Evolutionary conservation across 92 coral and sea anemone genomes (phyloP), one percentile per base, ranked within the genome.

Genomic region (Epizoanthus stellaris): DNA sequence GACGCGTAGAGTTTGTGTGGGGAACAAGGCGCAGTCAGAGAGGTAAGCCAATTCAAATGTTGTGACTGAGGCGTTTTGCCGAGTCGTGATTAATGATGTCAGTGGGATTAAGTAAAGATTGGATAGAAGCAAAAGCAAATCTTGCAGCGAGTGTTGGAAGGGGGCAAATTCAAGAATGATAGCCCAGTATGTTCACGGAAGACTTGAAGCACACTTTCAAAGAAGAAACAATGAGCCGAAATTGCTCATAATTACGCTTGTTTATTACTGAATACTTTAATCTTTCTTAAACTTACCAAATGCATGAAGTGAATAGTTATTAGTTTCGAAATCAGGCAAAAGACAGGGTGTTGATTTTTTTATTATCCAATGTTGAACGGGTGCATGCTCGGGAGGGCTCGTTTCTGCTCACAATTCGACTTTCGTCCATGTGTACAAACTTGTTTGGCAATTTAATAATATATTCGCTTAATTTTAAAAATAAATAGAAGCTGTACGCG

Each of bases 11-110:
- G 72, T 23, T 40, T 21, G 70, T 43, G 67, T 64, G 73, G 60
- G 12, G 73, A 21, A 25, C 34, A 43, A 25, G 65, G 25, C 23
- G 15, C 17, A 43, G 25, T 63, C 42, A 2, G 40, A 79, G 58
- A 79, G 83, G 83, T 79, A 23, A 79, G 83, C 66, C n/a, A 54
- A 7, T 43, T 62, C 34, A 62, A 23, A 79, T n/a, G 17, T 40
- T 79, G 15, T 64, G 16, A 36, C 36, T 30, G 36, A 14, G 73
- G 40, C 47, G 67, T 52, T 63, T 63, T 40, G 20, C 30, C 59
- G 68, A 40, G 71, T 3, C 49, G 59, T 79, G 14, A 13, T 20
- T 62, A 15, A 40, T 79, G 64, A 63, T 62, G 6, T 47, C 71
- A 2, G 58, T 52, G 56, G 56, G 56, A 52, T 52, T 52, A 52